These are phyloP conservation scores for Harmothoe impar DNA, from an alignment of 2,888 invertebrate genomes.

Conservation along the genomic window DNA sequence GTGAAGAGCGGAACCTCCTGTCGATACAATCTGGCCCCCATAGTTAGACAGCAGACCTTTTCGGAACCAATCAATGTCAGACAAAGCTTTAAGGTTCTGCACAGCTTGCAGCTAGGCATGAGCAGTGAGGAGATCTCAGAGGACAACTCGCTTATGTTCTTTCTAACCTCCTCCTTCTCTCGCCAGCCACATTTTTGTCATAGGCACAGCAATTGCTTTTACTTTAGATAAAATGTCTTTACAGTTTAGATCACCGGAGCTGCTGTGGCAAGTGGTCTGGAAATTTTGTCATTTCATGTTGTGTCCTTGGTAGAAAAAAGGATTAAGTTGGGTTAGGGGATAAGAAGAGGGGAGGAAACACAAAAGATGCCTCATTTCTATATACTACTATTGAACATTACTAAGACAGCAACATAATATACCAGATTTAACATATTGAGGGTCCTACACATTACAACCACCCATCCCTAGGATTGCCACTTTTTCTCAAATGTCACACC, in stretches of 20 bases:
- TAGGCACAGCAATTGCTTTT: neutral
- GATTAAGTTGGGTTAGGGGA: no score
- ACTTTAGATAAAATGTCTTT: neutral
- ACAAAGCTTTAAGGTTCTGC: constrained; percentile 24
- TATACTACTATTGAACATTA: no score
- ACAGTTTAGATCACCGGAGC: neutral
- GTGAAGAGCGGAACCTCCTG: neutral
- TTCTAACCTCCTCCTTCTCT: neutral
- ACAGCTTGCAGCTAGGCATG: neutral
- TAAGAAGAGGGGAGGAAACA: neutral
- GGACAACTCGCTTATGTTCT: constrained; percentile 26
- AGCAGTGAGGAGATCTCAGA: neutral
- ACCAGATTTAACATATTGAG: no score
- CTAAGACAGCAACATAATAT: no score
- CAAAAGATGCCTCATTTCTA: no score
- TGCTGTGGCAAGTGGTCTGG: neutral
- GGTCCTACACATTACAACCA: no score
- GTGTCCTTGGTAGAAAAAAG: neutral
- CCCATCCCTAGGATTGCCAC: no score
- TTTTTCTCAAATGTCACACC: no score
- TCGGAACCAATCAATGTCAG: constrained; percentile 38
- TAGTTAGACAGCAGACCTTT: constrained; percentile 38
- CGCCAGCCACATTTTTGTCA: neutral
- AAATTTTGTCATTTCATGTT: neutral
- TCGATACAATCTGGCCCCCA: constrained; percentile 28